phyloP scores from a whole-genome alignment of 2,797 vertebrate genomes.

The Lepidocolaptes lacrymiger region DNA sequence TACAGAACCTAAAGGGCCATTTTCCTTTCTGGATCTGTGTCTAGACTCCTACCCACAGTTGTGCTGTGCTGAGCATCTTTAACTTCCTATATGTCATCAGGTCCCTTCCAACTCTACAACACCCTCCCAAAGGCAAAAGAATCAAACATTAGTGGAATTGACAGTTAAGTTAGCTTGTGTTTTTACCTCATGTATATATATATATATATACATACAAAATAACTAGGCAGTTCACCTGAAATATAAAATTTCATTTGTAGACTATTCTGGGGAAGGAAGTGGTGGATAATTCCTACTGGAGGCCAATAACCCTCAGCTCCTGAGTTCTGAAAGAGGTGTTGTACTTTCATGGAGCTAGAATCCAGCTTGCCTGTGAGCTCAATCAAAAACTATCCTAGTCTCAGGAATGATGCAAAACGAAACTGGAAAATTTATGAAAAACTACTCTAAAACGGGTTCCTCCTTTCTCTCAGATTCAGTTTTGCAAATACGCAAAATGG shows the following conservation, averaged over 20 bases:
- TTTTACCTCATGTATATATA: background rate
- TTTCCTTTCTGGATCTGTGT: background rate
- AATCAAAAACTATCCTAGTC: background rate
- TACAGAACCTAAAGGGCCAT: background rate
- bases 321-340: background rate
- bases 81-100: background rate
- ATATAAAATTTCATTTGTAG: background rate
- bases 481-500: background rate
- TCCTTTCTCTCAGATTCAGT: background rate
- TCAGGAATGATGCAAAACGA: background rate
- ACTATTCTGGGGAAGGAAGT: background rate
- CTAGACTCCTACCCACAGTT: background rate
- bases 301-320: background rate
- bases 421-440: background rate
- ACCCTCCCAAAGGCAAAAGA: background rate
- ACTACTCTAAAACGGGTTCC: background rate
- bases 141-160: background rate
- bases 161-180: background rate
- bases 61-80: background rate
- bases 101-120: background rate
- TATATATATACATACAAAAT: background rate
- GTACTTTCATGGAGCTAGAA: background rate
- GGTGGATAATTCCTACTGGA: background rate
- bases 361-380: background rate
- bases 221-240: background rate